phyloP scores from a whole-genome alignment of 2,888 invertebrate species.

The Rutpela maculata region DNA sequence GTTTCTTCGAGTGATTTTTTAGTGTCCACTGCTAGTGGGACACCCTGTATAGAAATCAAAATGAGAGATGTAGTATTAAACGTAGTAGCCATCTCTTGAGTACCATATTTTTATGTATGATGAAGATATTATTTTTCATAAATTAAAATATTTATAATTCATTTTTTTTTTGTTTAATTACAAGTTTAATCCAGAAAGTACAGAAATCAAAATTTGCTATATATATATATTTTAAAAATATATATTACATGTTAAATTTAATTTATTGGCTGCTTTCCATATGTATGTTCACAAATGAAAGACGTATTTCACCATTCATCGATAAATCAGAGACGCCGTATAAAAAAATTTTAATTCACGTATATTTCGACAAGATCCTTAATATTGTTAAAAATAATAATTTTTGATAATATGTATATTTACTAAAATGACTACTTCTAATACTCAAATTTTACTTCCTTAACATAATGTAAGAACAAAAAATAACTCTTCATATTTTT shows the following conservation, averaged over 20 bases:
- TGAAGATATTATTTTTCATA: no score
- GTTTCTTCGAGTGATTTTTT: no score
- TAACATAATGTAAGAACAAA: no score
- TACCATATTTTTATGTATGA: no score
- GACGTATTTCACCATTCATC: background rate
- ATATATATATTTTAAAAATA: background rate
- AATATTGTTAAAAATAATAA: background rate
- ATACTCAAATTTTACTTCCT: background rate
- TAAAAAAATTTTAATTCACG: background rate
- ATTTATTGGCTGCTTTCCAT: constrained; percentile 19
- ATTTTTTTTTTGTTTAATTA: no score
- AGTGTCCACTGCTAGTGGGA: no score
- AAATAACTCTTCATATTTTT: no score
- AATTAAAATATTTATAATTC: no score
- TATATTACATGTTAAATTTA: constrained; percentile 1
- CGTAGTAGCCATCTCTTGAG: no score
- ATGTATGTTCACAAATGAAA: background rate
- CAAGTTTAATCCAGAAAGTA: no score
- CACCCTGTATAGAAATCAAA: no score
- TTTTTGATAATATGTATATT: background rate
- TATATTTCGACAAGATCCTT: background rate
- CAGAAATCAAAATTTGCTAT: background rate
- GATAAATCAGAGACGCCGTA: background rate
- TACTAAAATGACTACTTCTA: background rate
- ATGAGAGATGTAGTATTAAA: no score